Conservation (phyloP, 1,140 invertebrate species). For the Reticulitermes speratus region DNA sequence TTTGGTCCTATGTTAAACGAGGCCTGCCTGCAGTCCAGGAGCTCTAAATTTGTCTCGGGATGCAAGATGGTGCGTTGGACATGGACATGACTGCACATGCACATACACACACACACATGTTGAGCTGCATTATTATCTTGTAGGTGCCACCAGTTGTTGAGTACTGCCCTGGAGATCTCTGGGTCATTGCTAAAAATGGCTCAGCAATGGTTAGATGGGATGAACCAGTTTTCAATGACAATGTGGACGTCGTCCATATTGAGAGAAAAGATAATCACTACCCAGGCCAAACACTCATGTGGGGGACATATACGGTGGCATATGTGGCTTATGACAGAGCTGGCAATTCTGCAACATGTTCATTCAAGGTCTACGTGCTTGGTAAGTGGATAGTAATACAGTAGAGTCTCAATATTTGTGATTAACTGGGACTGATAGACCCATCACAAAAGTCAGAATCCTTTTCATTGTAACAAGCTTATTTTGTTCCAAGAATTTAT, state of each 20-base stretch:
- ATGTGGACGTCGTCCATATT: conserved; percentile 75
- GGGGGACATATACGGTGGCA: conserved; percentile 90
- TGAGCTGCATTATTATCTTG: neutral
- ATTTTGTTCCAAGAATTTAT: no score
- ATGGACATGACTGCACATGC: no score
- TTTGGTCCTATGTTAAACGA: no score
- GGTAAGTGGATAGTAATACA: conserved; percentile 59
- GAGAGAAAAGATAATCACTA: conserved; percentile 84
- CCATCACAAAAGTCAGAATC: no score
- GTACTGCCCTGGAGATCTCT: conserved; percentile 89
- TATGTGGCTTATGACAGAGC: conserved; percentile 91
- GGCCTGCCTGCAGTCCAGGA: no score
- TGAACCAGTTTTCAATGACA: conserved; percentile 87
- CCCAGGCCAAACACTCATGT: conserved; percentile 86
- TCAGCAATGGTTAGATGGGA: conserved; percentile 93
- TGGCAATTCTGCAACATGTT: conserved; percentile 87
- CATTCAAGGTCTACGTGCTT: conserved; percentile 90
- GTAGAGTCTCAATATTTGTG: no score
- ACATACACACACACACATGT: no score
- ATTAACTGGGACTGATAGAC: no score
- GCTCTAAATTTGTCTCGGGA: no score
- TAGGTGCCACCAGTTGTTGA: conserved; percentile 77
- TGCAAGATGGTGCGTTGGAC: no score
- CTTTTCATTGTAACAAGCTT: no score
- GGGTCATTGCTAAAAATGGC: conserved; percentile 90